Evolutionary conservation across 1,140 invertebrate genomes (phyloP), one percentile per base, ranked within the genome.

Genomic region (Gryllus bimaculatus): DNA sequence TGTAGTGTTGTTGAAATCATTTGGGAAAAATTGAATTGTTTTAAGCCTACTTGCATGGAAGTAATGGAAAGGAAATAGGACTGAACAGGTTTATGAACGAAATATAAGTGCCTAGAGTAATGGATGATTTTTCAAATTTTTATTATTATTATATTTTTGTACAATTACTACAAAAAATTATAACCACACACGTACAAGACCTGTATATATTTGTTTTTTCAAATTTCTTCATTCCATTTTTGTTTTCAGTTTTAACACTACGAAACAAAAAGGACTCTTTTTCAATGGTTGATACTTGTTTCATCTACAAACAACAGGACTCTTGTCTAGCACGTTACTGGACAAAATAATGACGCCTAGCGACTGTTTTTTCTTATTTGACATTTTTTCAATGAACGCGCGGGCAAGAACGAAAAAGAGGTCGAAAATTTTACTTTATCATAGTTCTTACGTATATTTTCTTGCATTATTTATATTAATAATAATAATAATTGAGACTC

Each of bases 121-220:
- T 66, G 10, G 54, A 66, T 66, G 54, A 66, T 66, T 66, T 66
- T 66, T 66, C 54, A 66, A 66, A 66, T 66, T 66, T 77, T 48
- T 76, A 76, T 76, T 76, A 48, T 76, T 76, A 76, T 76, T 26
- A 48, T 48, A 48, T 77, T 75, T 77, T 77, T 77, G 76, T 77
- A 77, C 48, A 77, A 77, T 77, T 77, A 77, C 76, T 77, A 77
- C 76, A 77, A 77, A 77, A 77, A 66, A 66, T 66, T 66, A 66
- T 66, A 66, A 66, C 54, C 54, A 66, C 54, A 66, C 54, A 66
- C 54, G 54, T 66, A 66, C 54, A 66, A 66, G 54, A 66, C 54
- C 54, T 66, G 54, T 66, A 66, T 66, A 66, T 66, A 66, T 66
- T 66, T 66, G 54, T 66, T 66, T 66, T 66, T 66, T 66, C 54